Evolutionary conservation across 2,797 vertebrate genomes (phyloP), one percentile per base, ranked within the genome.

Genomic region (Pteronotus mesoamericanus): DNA sequence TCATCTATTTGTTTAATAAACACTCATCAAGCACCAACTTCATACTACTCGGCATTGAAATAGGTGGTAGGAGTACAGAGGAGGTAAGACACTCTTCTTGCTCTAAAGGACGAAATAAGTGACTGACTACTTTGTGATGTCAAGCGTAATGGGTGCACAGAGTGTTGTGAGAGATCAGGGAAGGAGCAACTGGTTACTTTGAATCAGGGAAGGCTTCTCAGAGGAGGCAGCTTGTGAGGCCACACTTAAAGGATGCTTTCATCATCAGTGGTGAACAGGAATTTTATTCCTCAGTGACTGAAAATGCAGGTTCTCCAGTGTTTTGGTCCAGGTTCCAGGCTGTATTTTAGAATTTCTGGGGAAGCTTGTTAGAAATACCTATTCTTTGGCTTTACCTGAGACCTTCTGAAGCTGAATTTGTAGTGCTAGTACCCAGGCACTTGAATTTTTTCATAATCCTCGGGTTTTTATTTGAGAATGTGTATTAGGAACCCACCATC

Each of bases 11-110:
- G 32, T 71, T 90, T 34, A 91, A 12, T 19, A 46, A 88, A 39
- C 53, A 71, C 14, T 9, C 71, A 39, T 0, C 1, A 24, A 75
- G 46, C 22, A 9, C 4, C n/a, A 51, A 29, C 21, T 51, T 74
- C 22, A 12, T 57, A 55, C 2, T 57, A 55, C 2, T 6, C 6
- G 22, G 32, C 2, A 29, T 10, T 1, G 22, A 14, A 24, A 3
- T 51, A 82, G 34, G 19, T 55, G 12, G 55, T 46, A 5, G 26
- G 24, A 39, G 14, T 29, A 48, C 26, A 59, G 51, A 86, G n/a
- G 32, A 1, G 22, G 66, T 29, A 26, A 82, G 29, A 72, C 4
- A 29, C 5, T 16, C 9, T 80, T 80, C 79, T 69, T 55, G 12
- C 39, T 69, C 71, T 22, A 79, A 83, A 84, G 42, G 64, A 46